phyloP scores from a whole-genome alignment of 1,140 invertebrate species.

The Tenebrio molitor region DNA sequence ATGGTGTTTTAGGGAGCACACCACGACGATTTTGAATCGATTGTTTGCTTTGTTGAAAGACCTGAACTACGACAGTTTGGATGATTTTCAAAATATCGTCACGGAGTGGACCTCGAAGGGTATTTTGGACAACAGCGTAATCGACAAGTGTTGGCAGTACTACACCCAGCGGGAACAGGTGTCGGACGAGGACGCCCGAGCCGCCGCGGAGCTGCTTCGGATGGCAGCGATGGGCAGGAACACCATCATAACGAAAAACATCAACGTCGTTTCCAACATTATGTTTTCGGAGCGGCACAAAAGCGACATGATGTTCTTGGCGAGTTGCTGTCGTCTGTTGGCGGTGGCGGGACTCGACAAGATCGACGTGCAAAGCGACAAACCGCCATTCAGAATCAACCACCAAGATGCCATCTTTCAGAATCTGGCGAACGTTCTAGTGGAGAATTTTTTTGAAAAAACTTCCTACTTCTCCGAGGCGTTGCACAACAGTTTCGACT shows the following conservation, averaged over 20 bases:
- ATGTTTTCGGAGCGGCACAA: slow-evolving; percentile 53
- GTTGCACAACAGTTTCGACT: slow-evolving; percentile 52
- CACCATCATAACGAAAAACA: slow-evolving; percentile 60
- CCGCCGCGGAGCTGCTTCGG: slow-evolving; percentile 56
- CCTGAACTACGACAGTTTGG: slow-evolving; percentile 50
- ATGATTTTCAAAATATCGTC: slow-evolving; percentile 60
- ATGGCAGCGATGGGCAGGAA: slow-evolving; percentile 57
- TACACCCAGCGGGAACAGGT: slow-evolving; percentile 43
- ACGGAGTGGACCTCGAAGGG: slow-evolving; percentile 60
- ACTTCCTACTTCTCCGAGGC: slow-evolving; percentile 54
- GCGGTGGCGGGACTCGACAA: slow-evolving; percentile 54
- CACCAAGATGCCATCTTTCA: slow-evolving; percentile 55
- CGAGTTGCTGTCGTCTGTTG: slow-evolving; percentile 56
- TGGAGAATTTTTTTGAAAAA: slow-evolving; percentile 52
- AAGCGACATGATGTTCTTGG: slow-evolving; percentile 56
- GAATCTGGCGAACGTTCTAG: slow-evolving; percentile 53
- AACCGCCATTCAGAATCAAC: slow-evolving; percentile 58
- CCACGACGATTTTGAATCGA: slow-evolving; percentile 55
- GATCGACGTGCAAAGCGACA: slow-evolving; percentile 54
- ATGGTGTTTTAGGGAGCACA: slow-evolving; percentile 60
- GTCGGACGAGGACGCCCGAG: slow-evolving; percentile 52
- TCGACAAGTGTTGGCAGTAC: slow-evolving; percentile 62
- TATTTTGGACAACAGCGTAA: slow-evolving; percentile 61
- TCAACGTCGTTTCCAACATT: slow-evolving; percentile 58
- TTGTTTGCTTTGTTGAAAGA: slow-evolving; percentile 56